phyloP scores from a whole-genome alignment of 1,140 invertebrate species.

The Harpegnathos saltator region DNA sequence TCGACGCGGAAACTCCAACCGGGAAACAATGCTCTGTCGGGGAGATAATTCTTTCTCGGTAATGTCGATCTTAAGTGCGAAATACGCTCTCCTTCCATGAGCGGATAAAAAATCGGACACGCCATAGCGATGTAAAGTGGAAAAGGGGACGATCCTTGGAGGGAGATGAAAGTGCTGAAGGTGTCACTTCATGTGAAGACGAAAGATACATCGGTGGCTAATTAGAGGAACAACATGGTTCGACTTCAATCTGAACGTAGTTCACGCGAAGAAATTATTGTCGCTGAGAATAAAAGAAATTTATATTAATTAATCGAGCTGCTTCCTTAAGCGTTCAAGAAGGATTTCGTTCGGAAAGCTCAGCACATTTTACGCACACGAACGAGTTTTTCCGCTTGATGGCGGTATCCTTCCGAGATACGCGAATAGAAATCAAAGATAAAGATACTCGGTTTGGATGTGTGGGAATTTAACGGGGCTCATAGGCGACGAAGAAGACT shows the following conservation, averaged over 20 bases:
- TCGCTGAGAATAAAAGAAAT: neutral
- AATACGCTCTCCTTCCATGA: neutral
- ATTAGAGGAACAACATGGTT: neutral
- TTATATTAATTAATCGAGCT: neutral
- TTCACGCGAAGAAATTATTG: neutral
- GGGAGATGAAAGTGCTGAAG: neutral
- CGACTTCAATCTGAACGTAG: neutral
- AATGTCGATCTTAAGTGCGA: conserved; percentile 7
- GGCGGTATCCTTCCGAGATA: neutral
- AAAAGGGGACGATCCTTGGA: neutral
- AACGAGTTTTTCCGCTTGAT: too few relatives aligned
- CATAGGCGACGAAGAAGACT: conserved; percentile 59
- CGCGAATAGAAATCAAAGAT: conserved; percentile 37
- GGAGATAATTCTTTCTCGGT: conserved; percentile 40
- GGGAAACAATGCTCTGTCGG: conserved; percentile 47
- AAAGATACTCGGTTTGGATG: conserved; percentile 52
- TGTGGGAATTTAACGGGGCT: conserved; percentile 56
- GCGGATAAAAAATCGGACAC: neutral
- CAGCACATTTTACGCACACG: too few relatives aligned
- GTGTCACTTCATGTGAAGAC: neutral
- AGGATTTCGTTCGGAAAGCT: too few relatives aligned
- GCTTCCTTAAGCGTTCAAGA: neutral
- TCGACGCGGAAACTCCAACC: conserved; percentile 57
- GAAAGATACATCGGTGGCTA: neutral
- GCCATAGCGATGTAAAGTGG: too few relatives aligned